Evolutionary conservation across 2,888 invertebrate genomes (phyloP), one percentile per base, ranked within the genome.

Genomic region (Salpingus planirostris): DNA sequence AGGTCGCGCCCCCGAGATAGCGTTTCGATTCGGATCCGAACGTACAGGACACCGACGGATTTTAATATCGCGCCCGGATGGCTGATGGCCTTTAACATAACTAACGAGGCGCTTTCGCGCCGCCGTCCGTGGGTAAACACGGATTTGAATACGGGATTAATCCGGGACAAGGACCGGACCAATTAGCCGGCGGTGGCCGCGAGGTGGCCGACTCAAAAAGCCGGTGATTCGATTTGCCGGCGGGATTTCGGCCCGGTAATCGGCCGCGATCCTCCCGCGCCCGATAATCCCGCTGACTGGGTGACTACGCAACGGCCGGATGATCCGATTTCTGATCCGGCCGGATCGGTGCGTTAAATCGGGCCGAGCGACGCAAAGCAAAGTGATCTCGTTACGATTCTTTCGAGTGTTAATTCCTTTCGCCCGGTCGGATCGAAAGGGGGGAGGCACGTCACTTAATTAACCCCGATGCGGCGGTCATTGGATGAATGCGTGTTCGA

Each of bases 71-170:
- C n/a, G n/a, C n/a, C n/a, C n/a, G n/a, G 15, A 24, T 29, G 29
- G 27, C 26, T 18, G 24, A 12, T 31, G 32, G 31, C 43, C 51
- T 54, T 61, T 60, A 60, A 57, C 60, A 60, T 57, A 59, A 42
- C 50, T 63, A 63, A 62, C 59, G 62, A 63, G 57, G 58, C 56
- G 59, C 56, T 55, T 56, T 45, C 52, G 48, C 46, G 52, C 47
- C 43, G 43, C 33, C 50, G 55, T 55, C 34, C 30, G 21, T 37
- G 27, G 25, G 43, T 40, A 47, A 47, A 45, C 43, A 47, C 21
- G 37, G 50, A 43, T 47, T 43, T 47, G 47, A 45, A 47, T 47
- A 36, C 40, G 33, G 37, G 40, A 44, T 52, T 44, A 50, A 50
- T 47, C 31, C 31, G 18, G 24, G 5, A 18, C 21, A 38, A 34